These are phyloP conservation scores for Aspidoscelis tigris DNA, from an alignment of 2,113 vertebrate genomes.

Conservation along the genomic window DNA sequence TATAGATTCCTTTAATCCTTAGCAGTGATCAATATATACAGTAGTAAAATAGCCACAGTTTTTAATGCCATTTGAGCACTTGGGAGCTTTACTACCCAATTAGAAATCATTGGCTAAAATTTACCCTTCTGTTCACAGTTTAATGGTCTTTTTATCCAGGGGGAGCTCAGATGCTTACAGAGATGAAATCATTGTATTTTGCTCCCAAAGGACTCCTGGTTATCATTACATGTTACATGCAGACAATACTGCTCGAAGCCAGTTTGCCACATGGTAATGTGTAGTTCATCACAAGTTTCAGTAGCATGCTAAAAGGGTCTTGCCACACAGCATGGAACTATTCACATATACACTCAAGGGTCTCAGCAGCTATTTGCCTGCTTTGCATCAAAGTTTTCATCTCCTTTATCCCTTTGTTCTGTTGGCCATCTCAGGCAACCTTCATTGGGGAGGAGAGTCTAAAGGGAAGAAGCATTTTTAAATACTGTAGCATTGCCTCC, in stretches of 20 bases:
- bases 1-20: conserved; percentile 36
- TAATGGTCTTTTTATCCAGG: conserved; percentile 79
- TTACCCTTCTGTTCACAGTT: conserved; percentile 88
- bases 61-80: conserved; percentile 48
- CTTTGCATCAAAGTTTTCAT: conserved; percentile 86
- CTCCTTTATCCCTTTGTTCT: conserved; percentile 89
- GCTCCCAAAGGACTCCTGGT: conserved; percentile 79
- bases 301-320: conserved; percentile 85
- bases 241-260: conserved; percentile 78
- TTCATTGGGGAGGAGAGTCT: conserved; percentile 85
- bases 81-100: conserved; percentile 63
- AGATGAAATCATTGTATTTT: conserved; percentile 76
- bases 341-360: conserved; percentile 76
- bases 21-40: conserved; percentile 27
- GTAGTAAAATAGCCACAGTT: conserved; percentile 50
- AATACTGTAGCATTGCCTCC: conserved; percentile 84
- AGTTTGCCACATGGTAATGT: conserved; percentile 82
- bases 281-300: conserved; percentile 84
- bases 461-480: conserved; percentile 87
- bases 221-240: conserved; percentile 80
- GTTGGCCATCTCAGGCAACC: conserved; percentile 84
- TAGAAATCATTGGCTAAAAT: conserved; percentile 83
- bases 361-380: conserved; percentile 86
- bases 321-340: conserved; percentile 77
- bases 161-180: conserved; percentile 84